phyloP scores from a whole-genome alignment of 1,140 invertebrate species.

The Drosophila nebulosa region DNA sequence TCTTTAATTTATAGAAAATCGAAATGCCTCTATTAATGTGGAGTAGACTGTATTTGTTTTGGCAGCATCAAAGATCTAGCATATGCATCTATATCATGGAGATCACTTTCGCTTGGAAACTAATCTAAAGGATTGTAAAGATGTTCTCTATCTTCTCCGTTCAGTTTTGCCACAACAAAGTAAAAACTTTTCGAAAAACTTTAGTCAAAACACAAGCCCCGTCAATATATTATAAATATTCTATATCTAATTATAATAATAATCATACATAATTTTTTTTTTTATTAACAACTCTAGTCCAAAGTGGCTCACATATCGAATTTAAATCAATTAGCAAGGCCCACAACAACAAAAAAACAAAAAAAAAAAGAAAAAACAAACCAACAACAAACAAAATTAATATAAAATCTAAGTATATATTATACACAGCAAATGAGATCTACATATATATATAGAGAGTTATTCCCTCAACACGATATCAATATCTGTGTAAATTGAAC shows the following conservation, averaged over 20 bases:
- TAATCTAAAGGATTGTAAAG: no score
- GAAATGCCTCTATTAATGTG: no score
- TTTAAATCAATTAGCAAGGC: constrained; percentile 78
- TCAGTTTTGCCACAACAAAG: neutral
- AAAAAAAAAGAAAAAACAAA: neutral
- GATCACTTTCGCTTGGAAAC: no score
- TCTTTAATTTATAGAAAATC: no score
- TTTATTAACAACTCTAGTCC: constrained; percentile 32
- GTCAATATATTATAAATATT: constrained; percentile 11
- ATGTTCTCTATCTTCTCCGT: no score
- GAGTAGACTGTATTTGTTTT: no score
- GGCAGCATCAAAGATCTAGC: no score
- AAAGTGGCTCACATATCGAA: constrained; percentile 79
- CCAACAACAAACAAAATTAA: constrained; percentile 11
- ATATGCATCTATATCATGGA: no score
- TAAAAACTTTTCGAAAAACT: neutral
- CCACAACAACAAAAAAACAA: constrained; percentile 16
- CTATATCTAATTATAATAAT: neutral
- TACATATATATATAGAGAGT: constrained; percentile 11
- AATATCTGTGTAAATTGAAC: constrained; percentile 44
- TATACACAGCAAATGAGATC: constrained; percentile 15
- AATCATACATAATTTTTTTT: constrained; percentile 25
- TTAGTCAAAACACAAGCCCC: constrained; percentile 8
- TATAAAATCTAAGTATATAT: constrained; percentile 19
- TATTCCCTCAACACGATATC: constrained; percentile 17